phyloP scores from a whole-genome alignment of 2,113 vertebrate genomes.

The Cyprinodon brontotheroides region DNA sequence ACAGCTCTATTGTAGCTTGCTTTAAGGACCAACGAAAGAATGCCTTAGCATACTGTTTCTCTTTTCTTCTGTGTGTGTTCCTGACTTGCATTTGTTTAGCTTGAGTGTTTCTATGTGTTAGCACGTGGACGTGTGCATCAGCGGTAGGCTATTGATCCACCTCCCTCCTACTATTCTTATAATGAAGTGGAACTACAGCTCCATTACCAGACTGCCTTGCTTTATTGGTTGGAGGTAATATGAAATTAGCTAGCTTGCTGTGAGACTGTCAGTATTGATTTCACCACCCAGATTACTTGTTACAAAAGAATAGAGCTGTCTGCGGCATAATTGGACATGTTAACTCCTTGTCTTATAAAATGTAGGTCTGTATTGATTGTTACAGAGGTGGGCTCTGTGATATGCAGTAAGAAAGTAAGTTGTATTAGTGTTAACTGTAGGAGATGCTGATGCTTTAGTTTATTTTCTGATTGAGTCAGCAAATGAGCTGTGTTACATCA shows the following conservation, averaged over 20 bases:
- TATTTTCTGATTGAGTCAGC: slow-evolving; percentile 39
- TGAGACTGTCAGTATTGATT: slow-evolving; percentile 98
- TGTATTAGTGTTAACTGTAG: slow-evolving; percentile 81
- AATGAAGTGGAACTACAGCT: slow-evolving; percentile 97
- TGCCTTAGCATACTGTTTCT: slow-evolving; percentile 50
- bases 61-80: slow-evolving; percentile 48
- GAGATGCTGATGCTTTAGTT: slow-evolving; percentile 76
- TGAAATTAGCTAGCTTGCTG: slow-evolving; percentile 95
- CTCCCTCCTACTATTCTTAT: slow-evolving; percentile 77
- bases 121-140: slow-evolving; percentile 34
- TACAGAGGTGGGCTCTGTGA: slow-evolving; percentile 71
- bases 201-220: slow-evolving; percentile 87
- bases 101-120: slow-evolving; percentile 41
- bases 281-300: slow-evolving; percentile 99
- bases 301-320: slow-evolving; percentile 99
- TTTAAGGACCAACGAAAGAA: no score
- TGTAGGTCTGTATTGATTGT: slow-evolving; percentile 96
- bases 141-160: slow-evolving; percentile 86
- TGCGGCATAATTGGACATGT: slow-evolving; percentile 99
- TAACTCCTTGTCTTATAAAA: slow-evolving; percentile 99
- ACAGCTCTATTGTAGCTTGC: slow-evolving; percentile 56
- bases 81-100: slow-evolving; percentile 49
- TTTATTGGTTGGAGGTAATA: slow-evolving; percentile 98
- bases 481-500: slow-evolving; percentile 56
- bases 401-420: slow-evolving; percentile 81